A percentile compares a stretch with the other conserved stretches of the same genome.
Evolutionary conservation across 2,888 invertebrate species (phyloP).

Genomic region (Nasonovia ribisnigri): DNA sequence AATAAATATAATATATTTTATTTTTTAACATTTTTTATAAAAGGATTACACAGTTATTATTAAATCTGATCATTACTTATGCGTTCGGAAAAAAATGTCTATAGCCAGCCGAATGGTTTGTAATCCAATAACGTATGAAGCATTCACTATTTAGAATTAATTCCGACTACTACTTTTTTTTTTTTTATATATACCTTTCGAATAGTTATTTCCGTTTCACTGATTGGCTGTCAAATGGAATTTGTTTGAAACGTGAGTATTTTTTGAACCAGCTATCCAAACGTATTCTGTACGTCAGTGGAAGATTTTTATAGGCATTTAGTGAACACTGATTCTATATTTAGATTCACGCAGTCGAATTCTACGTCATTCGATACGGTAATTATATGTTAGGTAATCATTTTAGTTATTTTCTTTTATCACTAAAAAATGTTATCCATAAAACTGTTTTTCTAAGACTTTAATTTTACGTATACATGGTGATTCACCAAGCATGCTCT

Average conservation of each 20-base stretch:
- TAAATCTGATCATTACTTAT: not conserved
- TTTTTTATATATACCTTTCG: not conserved
- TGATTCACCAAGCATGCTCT: too few relatives aligned
- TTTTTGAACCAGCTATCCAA: not conserved
- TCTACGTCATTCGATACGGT: not conserved
- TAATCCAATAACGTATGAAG: conserved; percentile 7
- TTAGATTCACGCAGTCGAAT: not conserved
- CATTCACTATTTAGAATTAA: not conserved
- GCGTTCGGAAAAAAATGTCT: not conserved
- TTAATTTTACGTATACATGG: not conserved
- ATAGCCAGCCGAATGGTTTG: not conserved
- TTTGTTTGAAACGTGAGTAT: conserved; percentile 27
- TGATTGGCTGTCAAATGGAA: conserved; percentile 23
- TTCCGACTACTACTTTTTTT: not conserved
- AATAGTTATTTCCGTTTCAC: conserved; percentile 12
- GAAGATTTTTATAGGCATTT: not conserved
- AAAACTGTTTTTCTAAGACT: not conserved
- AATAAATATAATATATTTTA: not conserved
- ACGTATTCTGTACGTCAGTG: not conserved
- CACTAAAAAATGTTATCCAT: not conserved
- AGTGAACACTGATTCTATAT: not conserved
- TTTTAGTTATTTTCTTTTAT: not conserved
- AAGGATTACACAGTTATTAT: not conserved
- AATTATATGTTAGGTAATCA: not conserved
- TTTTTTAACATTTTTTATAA: not conserved